Conservation (phyloP, 2,888 invertebrate genomes). For the Shargacucullia verbasci region DNA sequence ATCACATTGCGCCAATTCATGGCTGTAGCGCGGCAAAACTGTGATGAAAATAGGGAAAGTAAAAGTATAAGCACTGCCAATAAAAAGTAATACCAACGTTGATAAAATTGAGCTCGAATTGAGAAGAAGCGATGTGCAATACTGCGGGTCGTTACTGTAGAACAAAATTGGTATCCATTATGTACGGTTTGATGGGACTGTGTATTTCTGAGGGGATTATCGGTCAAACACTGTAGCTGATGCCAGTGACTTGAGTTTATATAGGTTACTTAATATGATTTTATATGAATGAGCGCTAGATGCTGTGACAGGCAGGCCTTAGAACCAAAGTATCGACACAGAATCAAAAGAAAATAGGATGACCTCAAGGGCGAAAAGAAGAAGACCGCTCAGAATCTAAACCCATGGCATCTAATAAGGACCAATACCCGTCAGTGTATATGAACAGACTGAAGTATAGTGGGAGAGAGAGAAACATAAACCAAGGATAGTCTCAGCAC, state of each 20-base stretch:
- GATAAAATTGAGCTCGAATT: conserved; percentile 68
- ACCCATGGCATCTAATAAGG: too few species aligned
- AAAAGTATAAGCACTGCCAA: conserved; percentile 69
- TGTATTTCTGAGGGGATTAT: conserved; percentile 50
- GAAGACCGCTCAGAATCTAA: too few species aligned
- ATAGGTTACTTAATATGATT: too few species aligned
- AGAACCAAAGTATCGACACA: neutral
- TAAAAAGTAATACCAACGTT: conserved; percentile 70
- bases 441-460: too few species aligned
- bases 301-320: too few species aligned
- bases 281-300: too few species aligned
- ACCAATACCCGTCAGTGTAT: too few species aligned
- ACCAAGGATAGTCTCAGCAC: conserved; percentile 31
- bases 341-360: neutral
- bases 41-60: conserved; percentile 73
- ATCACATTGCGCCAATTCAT: conserved; percentile 84
- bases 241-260: conserved; percentile 16
- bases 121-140: conserved; percentile 63
- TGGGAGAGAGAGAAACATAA: neutral
- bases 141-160: conserved; percentile 62
- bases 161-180: conserved; percentile 64
- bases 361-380: too few species aligned
- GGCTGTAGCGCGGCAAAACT: conserved; percentile 68
- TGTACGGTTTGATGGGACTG: conserved; percentile 60
- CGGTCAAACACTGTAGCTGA: conserved; percentile 38